Evolutionary conservation across 2,888 invertebrate genomes (phyloP).

Genomic region (Salpingus planirostris): DNA sequence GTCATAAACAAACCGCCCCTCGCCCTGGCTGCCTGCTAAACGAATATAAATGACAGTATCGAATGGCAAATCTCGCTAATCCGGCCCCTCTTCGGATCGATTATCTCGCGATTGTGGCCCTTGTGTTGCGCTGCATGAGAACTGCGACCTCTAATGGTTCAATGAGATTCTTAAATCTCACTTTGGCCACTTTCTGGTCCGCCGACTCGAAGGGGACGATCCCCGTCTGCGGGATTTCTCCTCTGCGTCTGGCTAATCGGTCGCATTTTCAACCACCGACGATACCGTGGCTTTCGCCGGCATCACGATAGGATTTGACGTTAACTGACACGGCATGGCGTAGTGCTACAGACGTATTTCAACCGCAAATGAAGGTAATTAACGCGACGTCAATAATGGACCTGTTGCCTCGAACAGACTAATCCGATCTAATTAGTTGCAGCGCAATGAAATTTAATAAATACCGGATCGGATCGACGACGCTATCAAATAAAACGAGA

Average conservation of each 20-base stretch:
- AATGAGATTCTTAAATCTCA: slow-evolving; percentile 39
- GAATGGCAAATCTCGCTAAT: slow-evolving; percentile 40
- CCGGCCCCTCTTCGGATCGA: slow-evolving; percentile 32
- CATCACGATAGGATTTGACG: slow-evolving; percentile 2
- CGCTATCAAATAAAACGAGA: too few species aligned
- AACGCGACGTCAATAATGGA: too few species aligned
- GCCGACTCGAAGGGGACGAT: slow-evolving; percentile 15
- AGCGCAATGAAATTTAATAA: too few species aligned
- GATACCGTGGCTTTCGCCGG: slow-evolving; percentile 3
- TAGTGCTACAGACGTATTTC: too few species aligned
- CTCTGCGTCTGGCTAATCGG: slow-evolving; percentile 9
- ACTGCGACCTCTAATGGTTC: slow-evolving; percentile 27
- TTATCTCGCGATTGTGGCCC: slow-evolving; percentile 37
- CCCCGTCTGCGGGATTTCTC: background rate
- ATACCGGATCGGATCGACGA: too few species aligned
- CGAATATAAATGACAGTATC: slow-evolving; percentile 41
- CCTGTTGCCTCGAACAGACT: too few species aligned
- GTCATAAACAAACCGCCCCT: slow-evolving; percentile 24
- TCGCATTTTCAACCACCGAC: slow-evolving; percentile 13
- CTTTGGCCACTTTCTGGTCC: slow-evolving; percentile 36
- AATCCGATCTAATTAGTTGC: too few species aligned
- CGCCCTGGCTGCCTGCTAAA: slow-evolving; percentile 27
- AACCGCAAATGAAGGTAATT: too few species aligned
- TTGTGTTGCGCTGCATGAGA: slow-evolving; percentile 23
- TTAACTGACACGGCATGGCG: too few species aligned